A percentile compares a stretch with the other conserved stretches of the same genome.
These are phyloP conservation scores for Petroica traversi DNA, from an alignment of 2,113 vertebrate species.

Conservation along the genomic window DNA sequence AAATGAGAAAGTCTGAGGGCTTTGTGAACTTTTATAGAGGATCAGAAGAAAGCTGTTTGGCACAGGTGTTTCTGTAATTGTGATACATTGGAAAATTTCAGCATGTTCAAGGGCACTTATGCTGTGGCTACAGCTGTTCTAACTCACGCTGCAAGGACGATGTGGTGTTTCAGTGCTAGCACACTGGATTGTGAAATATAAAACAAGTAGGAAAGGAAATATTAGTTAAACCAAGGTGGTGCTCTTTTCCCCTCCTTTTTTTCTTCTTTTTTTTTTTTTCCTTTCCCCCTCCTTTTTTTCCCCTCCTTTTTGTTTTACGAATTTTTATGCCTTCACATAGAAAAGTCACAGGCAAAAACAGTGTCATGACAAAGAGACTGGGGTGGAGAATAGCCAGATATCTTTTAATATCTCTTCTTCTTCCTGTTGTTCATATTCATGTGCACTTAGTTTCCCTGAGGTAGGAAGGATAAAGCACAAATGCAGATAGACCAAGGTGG, in stretches of 20 bases:
- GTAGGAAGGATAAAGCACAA: background rate
- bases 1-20: slow-evolving; percentile 60
- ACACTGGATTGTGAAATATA: slow-evolving; percentile 30
- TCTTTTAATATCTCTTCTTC: background rate
- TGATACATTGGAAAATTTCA: slow-evolving; percentile 74
- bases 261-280: background rate
- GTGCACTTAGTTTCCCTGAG: background rate
- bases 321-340: background rate
- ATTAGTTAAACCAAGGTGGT: background rate
- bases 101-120: slow-evolving; percentile 26
- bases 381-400: background rate
- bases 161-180: slow-evolving; percentile 52
- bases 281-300: background rate
- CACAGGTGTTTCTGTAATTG: slow-evolving; percentile 76
- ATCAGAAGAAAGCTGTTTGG: slow-evolving; percentile 75
- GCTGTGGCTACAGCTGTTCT: slow-evolving; percentile 74
- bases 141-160: background rate
- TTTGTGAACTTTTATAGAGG: slow-evolving; percentile 72
- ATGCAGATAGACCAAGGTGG: background rate
- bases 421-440: background rate
- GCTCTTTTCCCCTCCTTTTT: background rate
- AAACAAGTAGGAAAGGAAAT: slow-evolving; percentile 41
- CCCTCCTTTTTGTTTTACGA: background rate
- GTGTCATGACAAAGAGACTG: background rate
- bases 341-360: background rate